Evolutionary conservation across 2,113 vertebrate genomes (phyloP).

Genomic region (Tauraco erythrolophus): DNA sequence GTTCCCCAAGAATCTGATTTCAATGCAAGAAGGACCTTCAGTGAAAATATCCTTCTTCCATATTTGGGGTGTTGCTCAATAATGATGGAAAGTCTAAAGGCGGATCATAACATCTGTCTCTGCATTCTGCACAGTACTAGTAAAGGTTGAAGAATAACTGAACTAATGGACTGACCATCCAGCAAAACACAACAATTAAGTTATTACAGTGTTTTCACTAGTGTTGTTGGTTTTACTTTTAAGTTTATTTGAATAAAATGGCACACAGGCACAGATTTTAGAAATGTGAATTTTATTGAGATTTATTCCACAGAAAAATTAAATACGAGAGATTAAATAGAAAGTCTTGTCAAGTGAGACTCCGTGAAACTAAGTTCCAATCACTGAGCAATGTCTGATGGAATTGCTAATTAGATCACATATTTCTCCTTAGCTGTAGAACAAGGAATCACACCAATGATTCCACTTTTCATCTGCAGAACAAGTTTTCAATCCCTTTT

Average conservation of each 20-base stretch:
- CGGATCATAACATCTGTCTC: neutral
- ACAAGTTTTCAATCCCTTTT: constrained; percentile 33
- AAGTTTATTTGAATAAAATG: neutral
- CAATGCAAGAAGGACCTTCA: neutral
- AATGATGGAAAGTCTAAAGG: neutral
- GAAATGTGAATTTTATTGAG: constrained; percentile 23
- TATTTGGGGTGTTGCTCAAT: neutral
- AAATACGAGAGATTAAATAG: constrained; percentile 58
- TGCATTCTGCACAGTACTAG: neutral
- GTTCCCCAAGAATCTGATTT: neutral
- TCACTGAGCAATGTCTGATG: constrained; percentile 57
- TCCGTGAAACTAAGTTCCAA: constrained; percentile 52
- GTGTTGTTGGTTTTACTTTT: neutral
- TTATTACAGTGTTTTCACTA: neutral
- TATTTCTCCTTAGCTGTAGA: constrained; percentile 54
- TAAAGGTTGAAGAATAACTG: neutral
- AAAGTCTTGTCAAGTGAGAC: constrained; percentile 46
- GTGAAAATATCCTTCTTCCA: neutral
- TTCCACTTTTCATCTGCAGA: constrained; percentile 20
- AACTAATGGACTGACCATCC: neutral
- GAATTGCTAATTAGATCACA: constrained; percentile 66
- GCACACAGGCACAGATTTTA: neutral
- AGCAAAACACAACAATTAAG: neutral
- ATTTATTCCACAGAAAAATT: constrained; percentile 40
- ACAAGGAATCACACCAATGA: constrained; percentile 32